phyloP scores from a whole-genome alignment of 2,113 vertebrate genomes.

The Cyanocitta stelleri region DNA sequence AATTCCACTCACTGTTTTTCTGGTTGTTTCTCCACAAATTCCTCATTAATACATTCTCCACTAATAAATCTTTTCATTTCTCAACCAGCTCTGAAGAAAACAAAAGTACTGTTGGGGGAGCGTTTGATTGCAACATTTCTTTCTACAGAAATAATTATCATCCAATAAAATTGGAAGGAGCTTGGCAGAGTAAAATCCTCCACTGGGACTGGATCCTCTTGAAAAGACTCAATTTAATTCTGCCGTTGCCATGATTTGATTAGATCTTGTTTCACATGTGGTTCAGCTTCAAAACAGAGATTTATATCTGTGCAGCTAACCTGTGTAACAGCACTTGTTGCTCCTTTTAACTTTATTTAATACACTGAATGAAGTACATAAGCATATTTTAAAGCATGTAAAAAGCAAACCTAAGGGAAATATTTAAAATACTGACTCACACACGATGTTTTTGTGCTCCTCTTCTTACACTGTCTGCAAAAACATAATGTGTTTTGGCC shows the following conservation, averaged over 20 bases:
- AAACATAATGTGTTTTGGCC: not conserved
- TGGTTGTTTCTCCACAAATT: constrained; percentile 2
- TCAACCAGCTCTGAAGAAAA: not conserved
- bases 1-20: not conserved
- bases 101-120: not conserved
- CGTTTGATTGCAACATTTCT: not conserved
- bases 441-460: not conserved
- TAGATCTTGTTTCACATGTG: not conserved
- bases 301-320: not conserved
- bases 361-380: not conserved
- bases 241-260: not conserved
- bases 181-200: not conserved
- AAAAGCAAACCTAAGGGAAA: not conserved
- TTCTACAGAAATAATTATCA: constrained; percentile 14
- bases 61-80: constrained; percentile 14
- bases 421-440: not conserved
- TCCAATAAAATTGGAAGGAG: not conserved
- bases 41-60: not conserved
- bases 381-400: not conserved
- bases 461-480: not conserved
- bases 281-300: not conserved
- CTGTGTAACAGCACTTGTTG: not conserved
- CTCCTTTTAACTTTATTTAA: not conserved
- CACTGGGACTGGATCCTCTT: constrained; percentile 5
- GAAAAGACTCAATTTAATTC: constrained; percentile 15